Base-by-base conservation (phyloP, 2,113 vertebrate genomes). In the Dascyllus trimaculatus region DNA sequence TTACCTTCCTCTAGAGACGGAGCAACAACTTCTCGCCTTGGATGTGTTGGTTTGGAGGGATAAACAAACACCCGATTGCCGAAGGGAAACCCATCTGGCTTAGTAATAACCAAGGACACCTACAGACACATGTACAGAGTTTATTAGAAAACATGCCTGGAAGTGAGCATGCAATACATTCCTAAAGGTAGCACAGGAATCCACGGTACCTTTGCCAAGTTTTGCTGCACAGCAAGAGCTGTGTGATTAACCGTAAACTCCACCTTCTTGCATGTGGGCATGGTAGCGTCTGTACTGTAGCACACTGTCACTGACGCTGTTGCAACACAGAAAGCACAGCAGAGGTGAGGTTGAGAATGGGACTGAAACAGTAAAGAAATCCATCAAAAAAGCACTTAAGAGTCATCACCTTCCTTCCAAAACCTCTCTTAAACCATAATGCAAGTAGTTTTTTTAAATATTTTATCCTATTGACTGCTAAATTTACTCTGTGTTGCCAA, bases 1-100 rank as follows among this genome's bases (percentile, higher is more conserved):
- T 56, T 80, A 95, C 94, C 94, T 84, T 91, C 25, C 14, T 72
- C 14, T 4, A 85, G 49, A n/a, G 85, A 85, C 18, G 94, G 93
- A 35, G 69, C 64, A 1, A 1, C 0, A 22, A 90, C 52, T 0
- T 35, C 1, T 67, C 10, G 14, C 2, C 0, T 11, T 4, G 17
- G 15, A 11, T 6, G 0, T 19, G 11, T 2, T 17, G 2, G 1
- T 40, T 51, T 8, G 24, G 2, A 13, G 0, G 58, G 26, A 19
- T 67, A 46, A 32, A 90, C 65, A 0, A 0, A 5, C 54, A 93
- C 70, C 2, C 2, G 17, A 69, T 78, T 92, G 24, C 90, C 62
- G 54, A 92, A 93, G 51, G 80, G 74, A 67, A 93, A 60, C 4
- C 54, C 71, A 6, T 29, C 8, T 5, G 83, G 76, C 46, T 87